These are phyloP conservation scores for Melipona quadrifasciata DNA, from an alignment of 1,140 invertebrate genomes.

Conservation along the genomic window DNA sequence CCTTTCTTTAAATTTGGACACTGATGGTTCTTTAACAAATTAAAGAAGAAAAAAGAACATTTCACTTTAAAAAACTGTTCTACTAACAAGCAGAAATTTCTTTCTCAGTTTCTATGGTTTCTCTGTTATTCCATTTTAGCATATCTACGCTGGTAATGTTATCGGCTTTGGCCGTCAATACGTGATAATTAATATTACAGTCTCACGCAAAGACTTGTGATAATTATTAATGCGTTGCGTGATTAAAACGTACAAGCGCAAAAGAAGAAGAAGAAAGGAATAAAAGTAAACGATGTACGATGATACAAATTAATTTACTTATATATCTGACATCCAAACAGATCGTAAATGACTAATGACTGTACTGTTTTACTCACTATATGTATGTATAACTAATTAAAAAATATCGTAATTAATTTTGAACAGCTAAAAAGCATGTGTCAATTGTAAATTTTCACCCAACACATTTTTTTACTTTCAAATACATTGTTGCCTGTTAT, in stretches of 20 bases:
- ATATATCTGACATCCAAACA: neutral
- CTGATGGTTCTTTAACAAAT: neutral
- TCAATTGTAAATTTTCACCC: neutral
- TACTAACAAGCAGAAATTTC: neutral
- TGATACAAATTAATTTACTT: conserved; percentile 10
- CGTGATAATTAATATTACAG: neutral
- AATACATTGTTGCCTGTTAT: neutral
- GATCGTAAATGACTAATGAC: neutral
- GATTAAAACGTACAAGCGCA: neutral
- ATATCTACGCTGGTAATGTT: neutral
- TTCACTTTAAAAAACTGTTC: neutral
- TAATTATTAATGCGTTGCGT: conserved; percentile 2
- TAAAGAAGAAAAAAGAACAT: too few relatives aligned
- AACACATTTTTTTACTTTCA: neutral
- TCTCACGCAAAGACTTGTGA: neutral
- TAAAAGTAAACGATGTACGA: conserved; percentile 6
- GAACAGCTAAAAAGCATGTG: neutral
- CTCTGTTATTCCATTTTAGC: too few relatives aligned
- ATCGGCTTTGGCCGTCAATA: neutral
- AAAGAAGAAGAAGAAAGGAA: neutral
- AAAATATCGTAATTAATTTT: neutral
- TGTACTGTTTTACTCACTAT: neutral
- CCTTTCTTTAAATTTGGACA: too few relatives aligned
- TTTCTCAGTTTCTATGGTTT: too few relatives aligned
- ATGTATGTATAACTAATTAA: conserved; percentile 30